phyloP scores from a whole-genome alignment of 2,113 vertebrate genomes.

The Monarcha castaneiventris region DNA sequence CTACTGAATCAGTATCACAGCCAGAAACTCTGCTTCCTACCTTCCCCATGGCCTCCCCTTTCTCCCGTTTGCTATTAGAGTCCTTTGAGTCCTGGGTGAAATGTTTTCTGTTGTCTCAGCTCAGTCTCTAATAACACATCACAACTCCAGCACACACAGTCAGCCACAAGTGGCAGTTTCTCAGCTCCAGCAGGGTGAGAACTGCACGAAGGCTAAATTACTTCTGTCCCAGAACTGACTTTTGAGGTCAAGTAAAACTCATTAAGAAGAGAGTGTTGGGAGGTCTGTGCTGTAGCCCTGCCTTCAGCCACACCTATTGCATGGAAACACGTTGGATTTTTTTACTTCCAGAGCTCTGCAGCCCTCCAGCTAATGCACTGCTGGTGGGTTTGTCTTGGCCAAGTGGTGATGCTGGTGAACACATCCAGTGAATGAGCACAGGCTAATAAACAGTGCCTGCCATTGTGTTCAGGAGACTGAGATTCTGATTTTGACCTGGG shows the following conservation, averaged over 20 bases:
- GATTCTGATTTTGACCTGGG: not conserved
- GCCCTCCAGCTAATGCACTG: not conserved
- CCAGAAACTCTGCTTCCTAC: not conserved
- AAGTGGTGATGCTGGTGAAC: not conserved
- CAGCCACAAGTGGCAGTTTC: constrained; percentile 9
- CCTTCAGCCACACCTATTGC: not conserved
- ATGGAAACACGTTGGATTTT: not conserved
- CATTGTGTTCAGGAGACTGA: not conserved
- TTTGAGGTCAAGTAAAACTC: constrained; percentile 14
- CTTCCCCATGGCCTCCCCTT: not conserved
- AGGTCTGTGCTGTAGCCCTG: not conserved
- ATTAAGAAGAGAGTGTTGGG: not conserved
- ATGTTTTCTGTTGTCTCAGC: not conserved
- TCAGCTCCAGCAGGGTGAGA: not conserved
- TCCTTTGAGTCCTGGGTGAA: not conserved
- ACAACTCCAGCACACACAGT: not conserved
- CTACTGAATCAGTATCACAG: not conserved
- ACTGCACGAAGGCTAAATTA: not conserved
- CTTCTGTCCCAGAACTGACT: not conserved
- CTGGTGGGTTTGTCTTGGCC: not conserved
- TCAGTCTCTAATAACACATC: not conserved
- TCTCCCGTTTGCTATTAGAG: not conserved
- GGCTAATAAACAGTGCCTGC: not conserved
- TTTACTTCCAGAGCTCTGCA: not conserved
- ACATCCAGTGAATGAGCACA: rapidly evolving